phyloP scores from a whole-genome alignment of 2,113 vertebrate species.

The Cranoglanis bouderius region DNA sequence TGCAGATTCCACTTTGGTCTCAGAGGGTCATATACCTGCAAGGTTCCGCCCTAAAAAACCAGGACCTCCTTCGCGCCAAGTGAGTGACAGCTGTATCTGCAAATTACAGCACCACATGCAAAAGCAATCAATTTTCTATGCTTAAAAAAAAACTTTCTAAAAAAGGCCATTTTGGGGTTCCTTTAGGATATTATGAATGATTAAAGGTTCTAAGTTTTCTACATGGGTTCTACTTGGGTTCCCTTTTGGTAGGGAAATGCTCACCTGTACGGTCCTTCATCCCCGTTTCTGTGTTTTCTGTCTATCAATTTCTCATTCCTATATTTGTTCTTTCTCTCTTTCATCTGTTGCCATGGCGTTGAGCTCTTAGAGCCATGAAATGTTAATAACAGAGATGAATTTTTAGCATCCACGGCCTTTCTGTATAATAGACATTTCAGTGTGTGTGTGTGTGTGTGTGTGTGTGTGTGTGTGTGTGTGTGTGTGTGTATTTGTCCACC shows the following conservation, averaged over 20 bases:
- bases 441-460: conserved; percentile 1
- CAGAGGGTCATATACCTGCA: conserved; percentile 97
- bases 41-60: conserved; percentile 94
- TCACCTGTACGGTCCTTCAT: neutral
- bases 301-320: neutral
- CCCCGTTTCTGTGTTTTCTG: neutral
- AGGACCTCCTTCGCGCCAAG: conserved; percentile 96
- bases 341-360: conserved; percentile 41
- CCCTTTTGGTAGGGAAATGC: neutral
- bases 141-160: neutral
- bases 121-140: too few relatives aligned
- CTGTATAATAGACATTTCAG: conserved; percentile 14
- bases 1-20: conserved; percentile 96
- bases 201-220: neutral
- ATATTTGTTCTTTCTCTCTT: neutral
- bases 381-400: conserved; percentile 41
- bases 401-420: conserved; percentile 26
- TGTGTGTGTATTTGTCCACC: neutral
- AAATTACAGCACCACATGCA: neutral
- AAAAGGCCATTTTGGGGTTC: neutral
- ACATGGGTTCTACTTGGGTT: neutral
- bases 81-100: conserved; percentile 67
- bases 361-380: conserved; percentile 21
- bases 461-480: neutral
- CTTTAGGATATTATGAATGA: neutral